These are phyloP conservation scores for Cavia aperea DNA, from an alignment of 2,113 vertebrate species.

Conservation along the genomic window DNA sequence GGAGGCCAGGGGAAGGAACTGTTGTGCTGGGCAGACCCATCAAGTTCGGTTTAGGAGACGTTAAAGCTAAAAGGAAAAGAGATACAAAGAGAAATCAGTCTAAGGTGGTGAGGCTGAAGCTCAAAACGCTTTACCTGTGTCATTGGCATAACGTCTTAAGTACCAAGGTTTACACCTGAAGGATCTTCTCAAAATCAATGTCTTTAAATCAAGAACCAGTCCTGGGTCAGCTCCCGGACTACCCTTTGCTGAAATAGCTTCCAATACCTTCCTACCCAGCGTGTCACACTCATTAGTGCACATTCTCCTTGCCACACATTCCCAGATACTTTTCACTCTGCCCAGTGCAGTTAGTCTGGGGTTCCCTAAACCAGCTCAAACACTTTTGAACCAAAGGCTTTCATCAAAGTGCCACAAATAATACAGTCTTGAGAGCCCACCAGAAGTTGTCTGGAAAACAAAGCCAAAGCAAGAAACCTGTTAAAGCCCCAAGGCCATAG, in stretches of 20 bases:
- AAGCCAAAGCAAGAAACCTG: background rate
- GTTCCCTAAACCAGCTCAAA: background rate
- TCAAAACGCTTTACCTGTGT: background rate
- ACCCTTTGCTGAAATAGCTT: background rate
- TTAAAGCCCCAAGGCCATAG: background rate
- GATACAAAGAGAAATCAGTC: conserved; percentile 55
- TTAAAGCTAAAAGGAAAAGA: conserved; percentile 90
- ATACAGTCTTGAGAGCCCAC: background rate
- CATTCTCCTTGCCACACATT: background rate
- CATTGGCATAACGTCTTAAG: background rate
- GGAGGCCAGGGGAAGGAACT: conserved; percentile 97
- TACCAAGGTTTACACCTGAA: background rate
- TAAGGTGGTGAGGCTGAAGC: background rate
- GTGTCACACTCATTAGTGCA: background rate
- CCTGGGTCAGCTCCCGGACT: background rate
- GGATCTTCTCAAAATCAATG: background rate
- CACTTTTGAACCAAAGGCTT: conserved; percentile 2
- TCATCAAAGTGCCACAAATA: background rate
- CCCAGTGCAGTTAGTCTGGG: background rate
- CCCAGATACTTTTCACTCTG: background rate
- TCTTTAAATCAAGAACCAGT: background rate
- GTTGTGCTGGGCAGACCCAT: conserved; percentile 98
- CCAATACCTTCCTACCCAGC: background rate
- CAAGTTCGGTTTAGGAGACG: conserved; percentile 96
- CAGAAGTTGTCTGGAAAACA: background rate